Evolutionary conservation across 2,888 invertebrate genomes (phyloP).

Genomic region (Disparrhopalites patrizii): DNA sequence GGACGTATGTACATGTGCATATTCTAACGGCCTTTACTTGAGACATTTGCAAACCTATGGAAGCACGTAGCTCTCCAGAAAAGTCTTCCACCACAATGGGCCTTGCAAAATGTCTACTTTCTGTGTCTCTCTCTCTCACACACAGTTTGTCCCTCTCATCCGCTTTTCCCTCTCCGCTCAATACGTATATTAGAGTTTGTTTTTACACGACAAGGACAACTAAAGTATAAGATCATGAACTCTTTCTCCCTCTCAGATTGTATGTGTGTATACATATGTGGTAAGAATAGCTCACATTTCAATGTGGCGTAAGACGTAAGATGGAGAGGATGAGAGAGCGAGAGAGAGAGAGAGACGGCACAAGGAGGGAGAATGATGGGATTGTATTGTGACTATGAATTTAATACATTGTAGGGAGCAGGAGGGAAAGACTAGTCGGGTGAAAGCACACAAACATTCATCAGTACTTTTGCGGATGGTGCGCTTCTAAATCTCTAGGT

Average conservation of each 20-base stretch:
- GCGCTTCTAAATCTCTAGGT: slow-evolving; percentile 22
- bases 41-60: background rate
- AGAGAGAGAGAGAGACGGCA: background rate
- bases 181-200: no score
- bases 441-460: slow-evolving; percentile 12
- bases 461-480: slow-evolving; percentile 11
- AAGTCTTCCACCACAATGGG: background rate
- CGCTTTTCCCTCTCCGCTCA: no score
- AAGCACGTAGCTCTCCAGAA: background rate
- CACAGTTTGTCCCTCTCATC: background rate
- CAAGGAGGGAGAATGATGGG: background rate
- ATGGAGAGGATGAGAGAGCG: background rate
- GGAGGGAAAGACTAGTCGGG: background rate
- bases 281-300: no score
- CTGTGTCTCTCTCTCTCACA: no score
- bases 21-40: background rate
- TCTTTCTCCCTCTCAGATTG: no score
- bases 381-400: slow-evolving; percentile 9
- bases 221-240: no score
- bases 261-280: no score
- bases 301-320: no score
- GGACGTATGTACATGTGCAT: background rate
- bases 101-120: background rate
- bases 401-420: background rate
- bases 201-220: no score